Evolutionary conservation across 2,113 vertebrate species (phyloP).

Genomic region (Orycteropus afer): DNA sequence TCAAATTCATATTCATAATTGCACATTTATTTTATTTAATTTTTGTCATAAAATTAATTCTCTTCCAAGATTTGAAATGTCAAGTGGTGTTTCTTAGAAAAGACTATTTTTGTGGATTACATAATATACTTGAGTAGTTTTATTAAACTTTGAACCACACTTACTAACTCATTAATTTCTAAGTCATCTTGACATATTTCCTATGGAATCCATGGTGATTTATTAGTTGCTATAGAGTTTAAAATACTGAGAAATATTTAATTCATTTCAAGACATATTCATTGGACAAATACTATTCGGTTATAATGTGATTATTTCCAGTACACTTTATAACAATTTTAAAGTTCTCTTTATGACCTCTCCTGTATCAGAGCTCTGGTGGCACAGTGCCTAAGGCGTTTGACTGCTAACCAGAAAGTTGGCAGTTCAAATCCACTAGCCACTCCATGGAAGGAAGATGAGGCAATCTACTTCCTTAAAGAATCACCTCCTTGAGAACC

Average conservation of each 20-base stretch:
- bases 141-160: slow-evolving; percentile 33
- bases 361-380: too few relatives aligned
- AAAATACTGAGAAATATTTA: neutral
- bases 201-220: neutral
- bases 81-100: neutral
- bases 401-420: too few relatives aligned
- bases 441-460: too few relatives aligned
- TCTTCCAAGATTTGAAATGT: neutral
- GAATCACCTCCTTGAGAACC: too few relatives aligned
- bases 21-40: neutral
- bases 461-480: too few relatives aligned
- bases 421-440: too few relatives aligned
- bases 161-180: slow-evolving; percentile 12
- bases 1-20: slow-evolving; percentile 22
- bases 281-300: neutral
- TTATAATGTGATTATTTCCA: neutral
- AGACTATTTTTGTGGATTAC: neutral
- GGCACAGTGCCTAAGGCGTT: too few relatives aligned
- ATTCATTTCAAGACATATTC: neutral
- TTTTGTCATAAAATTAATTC: slow-evolving; percentile 40
- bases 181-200: slow-evolving; percentile 20
- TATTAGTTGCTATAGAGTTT: neutral
- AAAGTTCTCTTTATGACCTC: neutral
- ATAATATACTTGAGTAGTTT: neutral
- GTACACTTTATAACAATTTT: neutral